A percentile compares a stretch with the other conserved stretches of the same genome.
phyloP scores from a whole-genome alignment of 2,888 invertebrate species.

The Loripinus fragilis region DNA sequence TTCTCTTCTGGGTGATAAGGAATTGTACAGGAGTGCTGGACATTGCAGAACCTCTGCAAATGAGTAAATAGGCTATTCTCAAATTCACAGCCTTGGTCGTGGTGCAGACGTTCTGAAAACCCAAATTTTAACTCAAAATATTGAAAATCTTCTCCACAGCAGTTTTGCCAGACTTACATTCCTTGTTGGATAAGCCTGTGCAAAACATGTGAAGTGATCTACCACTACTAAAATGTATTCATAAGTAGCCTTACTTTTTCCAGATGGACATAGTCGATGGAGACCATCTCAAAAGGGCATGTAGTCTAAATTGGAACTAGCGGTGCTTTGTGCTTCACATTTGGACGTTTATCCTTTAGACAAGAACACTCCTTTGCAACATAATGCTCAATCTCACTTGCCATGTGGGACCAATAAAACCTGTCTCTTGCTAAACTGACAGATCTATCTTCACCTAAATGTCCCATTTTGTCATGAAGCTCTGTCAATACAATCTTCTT shows the following conservation, averaged over 20 bases:
- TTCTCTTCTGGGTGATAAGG: constrained; percentile 42
- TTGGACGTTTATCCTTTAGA: constrained; percentile 31
- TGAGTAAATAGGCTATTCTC: constrained; percentile 24
- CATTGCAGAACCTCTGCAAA: constrained; percentile 5
- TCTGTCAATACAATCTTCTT: neutral
- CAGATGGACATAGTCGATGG: constrained; percentile 32
- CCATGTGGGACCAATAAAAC: constrained; percentile 48
- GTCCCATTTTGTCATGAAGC: constrained; percentile 42
- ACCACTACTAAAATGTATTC: constrained; percentile 29
- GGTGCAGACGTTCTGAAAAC: constrained; percentile 21
- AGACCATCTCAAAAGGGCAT: constrained; percentile 42
- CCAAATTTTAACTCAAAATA: constrained; percentile 30
- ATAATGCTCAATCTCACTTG: constrained; percentile 29
- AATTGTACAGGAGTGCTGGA: constrained; percentile 29
- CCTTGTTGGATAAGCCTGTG: constrained; percentile 27
- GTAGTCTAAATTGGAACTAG: constrained; percentile 26
- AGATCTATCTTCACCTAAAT: constrained; percentile 24
- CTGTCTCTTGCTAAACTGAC: constrained; percentile 26
- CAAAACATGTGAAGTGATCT: constrained; percentile 38
- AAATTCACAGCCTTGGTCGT: constrained; percentile 39
- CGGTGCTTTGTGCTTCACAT: neutral
- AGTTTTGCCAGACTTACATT: constrained; percentile 36
- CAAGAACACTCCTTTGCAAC: constrained; percentile 26
- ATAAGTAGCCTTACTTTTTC: constrained; percentile 30
- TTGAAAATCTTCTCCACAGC: constrained; percentile 31